phyloP scores from a whole-genome alignment of 2,113 vertebrate genomes.

The Lampris incognitus region DNA sequence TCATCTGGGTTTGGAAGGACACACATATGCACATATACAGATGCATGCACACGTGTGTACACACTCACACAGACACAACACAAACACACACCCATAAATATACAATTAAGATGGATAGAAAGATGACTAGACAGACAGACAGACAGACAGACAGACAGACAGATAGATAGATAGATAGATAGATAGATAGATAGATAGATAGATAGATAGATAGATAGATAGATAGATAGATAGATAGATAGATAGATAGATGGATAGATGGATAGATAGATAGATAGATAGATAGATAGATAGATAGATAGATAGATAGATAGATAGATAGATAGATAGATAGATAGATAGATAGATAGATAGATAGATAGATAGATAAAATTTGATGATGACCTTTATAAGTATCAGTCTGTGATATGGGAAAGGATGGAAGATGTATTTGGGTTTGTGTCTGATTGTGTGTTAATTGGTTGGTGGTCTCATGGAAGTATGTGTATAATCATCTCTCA shows the following conservation, averaged over 20 bases:
- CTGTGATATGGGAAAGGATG: slow-evolving; percentile 40
- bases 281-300: no score
- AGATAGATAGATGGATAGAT: not conserved
- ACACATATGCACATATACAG: slow-evolving; percentile 41
- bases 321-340: no score
- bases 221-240: no score
- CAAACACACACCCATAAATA: slow-evolving; percentile 18
- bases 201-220: no score
- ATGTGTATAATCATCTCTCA: slow-evolving; percentile 73
- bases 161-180: not conserved
- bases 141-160: slow-evolving; percentile 19
- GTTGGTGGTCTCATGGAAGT: slow-evolving; percentile 73
- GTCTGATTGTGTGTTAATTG: slow-evolving; percentile 70
- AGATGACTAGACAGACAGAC: slow-evolving; percentile 2
- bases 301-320: no score
- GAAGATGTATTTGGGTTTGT: slow-evolving; percentile 6
- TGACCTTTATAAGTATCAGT: slow-evolving; percentile 34
- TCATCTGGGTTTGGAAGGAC: slow-evolving; percentile 62
- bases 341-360: not conserved
- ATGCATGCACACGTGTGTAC: not conserved
- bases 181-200: no score
- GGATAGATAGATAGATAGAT: not conserved
- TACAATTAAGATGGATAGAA: slow-evolving; percentile 1
- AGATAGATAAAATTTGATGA: slow-evolving; percentile 21
- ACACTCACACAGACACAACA: not conserved